These are phyloP conservation scores for Petroica traversi DNA, from an alignment of 2,113 vertebrate genomes.

Conservation along the genomic window DNA sequence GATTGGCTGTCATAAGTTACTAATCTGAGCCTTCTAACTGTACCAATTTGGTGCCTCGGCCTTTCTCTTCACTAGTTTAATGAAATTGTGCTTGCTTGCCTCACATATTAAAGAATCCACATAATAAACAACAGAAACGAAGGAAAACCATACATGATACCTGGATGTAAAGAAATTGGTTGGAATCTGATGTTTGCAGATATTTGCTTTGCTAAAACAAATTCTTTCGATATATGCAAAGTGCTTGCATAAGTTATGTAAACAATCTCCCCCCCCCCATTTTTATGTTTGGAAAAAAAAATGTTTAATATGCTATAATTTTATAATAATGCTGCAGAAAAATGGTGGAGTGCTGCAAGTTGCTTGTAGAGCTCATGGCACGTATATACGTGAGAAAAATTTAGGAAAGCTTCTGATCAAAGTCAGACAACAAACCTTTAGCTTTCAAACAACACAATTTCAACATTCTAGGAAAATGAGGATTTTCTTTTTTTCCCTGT, in stretches of 20 bases:
- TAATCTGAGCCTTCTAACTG: background rate
- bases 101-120: background rate
- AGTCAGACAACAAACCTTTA: background rate
- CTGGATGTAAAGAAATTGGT: background rate
- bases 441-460: background rate
- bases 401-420: background rate
- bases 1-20: background rate
- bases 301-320: rapidly evolving
- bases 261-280: rapidly evolving
- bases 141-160: background rate
- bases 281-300: background rate
- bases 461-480: background rate
- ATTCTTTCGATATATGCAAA: background rate
- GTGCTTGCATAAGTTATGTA: background rate
- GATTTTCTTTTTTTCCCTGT: background rate
- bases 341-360: background rate
- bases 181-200: background rate
- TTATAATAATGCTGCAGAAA: background rate
- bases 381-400: background rate
- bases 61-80: background rate
- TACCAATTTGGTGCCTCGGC: background rate
- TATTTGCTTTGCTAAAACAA: background rate
- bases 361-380: background rate
- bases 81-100: background rate
- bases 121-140: background rate